Evolutionary conservation across 2,113 vertebrate genomes (phyloP), one percentile per base, ranked within the genome.

Genomic region (Lathamus discolor): DNA sequence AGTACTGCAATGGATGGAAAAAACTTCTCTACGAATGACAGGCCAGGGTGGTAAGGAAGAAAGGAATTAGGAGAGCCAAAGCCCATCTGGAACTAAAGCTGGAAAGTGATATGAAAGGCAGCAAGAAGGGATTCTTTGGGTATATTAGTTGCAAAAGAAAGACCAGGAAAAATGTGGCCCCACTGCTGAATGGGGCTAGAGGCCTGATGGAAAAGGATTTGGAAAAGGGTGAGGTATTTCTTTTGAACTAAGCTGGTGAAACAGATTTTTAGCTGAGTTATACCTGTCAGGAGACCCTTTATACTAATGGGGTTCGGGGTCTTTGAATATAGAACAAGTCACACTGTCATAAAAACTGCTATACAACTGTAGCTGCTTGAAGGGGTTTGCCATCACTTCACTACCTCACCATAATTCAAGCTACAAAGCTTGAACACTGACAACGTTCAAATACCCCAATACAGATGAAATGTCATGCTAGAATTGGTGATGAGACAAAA

Each of bases 241-340:
- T 37, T 82, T 86, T 79, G 72, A 66, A n/a, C 23, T 80, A 84
- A 77, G 18, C 14, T 62, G 5, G 3, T 64, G 31, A 86, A 91
- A 90, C 31, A 49, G 17, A 76, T 54, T 57, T 63, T 20, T 33
- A 63, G 19, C n/a, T 44, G 15, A 88, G 17, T 64, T 89, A 35
- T 16, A 64, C 10, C 16, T 59, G 3, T 29, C 29, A 69, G 46
- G 16, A 86, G 22, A 70, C 29, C 2, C 6, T 54, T 89, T 69
- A 73, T 28, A 67, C 6, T 52, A 43, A 41, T 18, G 14, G 6
- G 6, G 8, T 82, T 88, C 13, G 4, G 4, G 2, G 0, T 1
- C 25, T 20, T 54, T 66, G 51, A 62, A 39, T 46, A 39, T 19
- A 73, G 23, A 19, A 68, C 55, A 76, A 81, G 44, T 43, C 48